These are phyloP conservation scores for Eustalomyia histrio DNA, from an alignment of 2,888 invertebrate species.

Conservation along the genomic window DNA sequence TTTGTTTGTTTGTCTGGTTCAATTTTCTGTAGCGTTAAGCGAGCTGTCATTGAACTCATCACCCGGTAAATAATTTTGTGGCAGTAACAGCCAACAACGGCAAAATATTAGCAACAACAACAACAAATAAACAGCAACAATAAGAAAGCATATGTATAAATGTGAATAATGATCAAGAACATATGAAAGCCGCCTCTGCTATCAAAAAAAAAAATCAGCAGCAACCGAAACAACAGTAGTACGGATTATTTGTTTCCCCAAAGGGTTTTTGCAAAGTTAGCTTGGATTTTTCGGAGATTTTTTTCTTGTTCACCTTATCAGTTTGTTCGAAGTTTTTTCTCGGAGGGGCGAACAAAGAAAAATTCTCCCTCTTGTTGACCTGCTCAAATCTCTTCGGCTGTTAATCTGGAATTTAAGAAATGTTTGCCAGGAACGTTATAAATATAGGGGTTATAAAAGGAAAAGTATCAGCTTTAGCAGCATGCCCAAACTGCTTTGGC, in stretches of 20 bases:
- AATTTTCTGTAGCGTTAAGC: conserved; percentile 16
- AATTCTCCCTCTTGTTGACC: too few relatives aligned
- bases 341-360: too few relatives aligned
- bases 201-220: conserved; percentile 8
- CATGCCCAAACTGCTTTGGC: too few relatives aligned
- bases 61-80: conserved; percentile 43
- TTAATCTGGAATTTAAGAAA: too few relatives aligned
- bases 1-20: conserved; percentile 3
- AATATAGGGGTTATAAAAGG: too few relatives aligned
- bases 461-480: too few relatives aligned
- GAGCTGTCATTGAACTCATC: conserved; percentile 45
- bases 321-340: too few relatives aligned
- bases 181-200: conserved; percentile 42
- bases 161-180: conserved; percentile 39
- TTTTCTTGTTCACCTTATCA: too few relatives aligned
- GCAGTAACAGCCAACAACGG: conserved; percentile 5
- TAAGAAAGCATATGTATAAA: conserved; percentile 15
- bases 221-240: background rate
- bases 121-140: background rate
- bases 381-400: too few relatives aligned
- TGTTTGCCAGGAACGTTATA: too few relatives aligned
- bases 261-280: too few relatives aligned
- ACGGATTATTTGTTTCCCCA: background rate
- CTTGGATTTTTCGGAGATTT: too few relatives aligned
- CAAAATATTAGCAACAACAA: background rate